Conservation (phyloP, 1,140 invertebrate species). For the Mya arenaria region DNA sequence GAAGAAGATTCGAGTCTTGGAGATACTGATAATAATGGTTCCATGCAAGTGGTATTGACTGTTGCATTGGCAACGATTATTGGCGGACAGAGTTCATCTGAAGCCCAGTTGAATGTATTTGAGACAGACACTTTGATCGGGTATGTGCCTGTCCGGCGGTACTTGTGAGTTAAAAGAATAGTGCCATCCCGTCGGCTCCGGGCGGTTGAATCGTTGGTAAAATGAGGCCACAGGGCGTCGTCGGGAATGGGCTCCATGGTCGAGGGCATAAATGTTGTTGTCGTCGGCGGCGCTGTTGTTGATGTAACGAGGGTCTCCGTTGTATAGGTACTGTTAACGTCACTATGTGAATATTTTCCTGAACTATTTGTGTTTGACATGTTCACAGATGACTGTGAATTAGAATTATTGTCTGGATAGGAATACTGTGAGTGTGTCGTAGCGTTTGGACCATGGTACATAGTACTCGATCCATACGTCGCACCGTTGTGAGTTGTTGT, state of each 20-base stretch:
- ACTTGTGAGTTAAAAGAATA: constrained; percentile 68
- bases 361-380: not conserved
- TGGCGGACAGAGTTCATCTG: constrained; percentile 68
- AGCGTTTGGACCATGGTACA: not conserved
- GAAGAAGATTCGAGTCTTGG: constrained; percentile 28
- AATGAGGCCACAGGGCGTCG: not conserved
- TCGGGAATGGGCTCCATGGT: constrained; percentile 34
- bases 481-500: not conserved
- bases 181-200: constrained; percentile 23
- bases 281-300: constrained; percentile 17
- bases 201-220: constrained; percentile 26
- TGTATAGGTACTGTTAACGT: not conserved
- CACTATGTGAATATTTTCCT: not conserved
- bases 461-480: not conserved
- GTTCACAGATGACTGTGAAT: not conserved
- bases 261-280: constrained; percentile 16
- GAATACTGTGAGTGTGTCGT: not conserved
- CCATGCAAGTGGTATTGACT: not conserved
- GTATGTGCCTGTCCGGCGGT: constrained; percentile 62
- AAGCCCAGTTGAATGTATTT: constrained; percentile 69
- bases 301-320: constrained; percentile 12
- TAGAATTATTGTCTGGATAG: not conserved
- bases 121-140: constrained; percentile 63
- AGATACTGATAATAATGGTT: constrained; percentile 3
- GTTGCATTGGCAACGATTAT: constrained; percentile 64